A percentile compares a stretch with the other conserved stretches of the same genome.
Conservation (phyloP, 2,797 vertebrate species). For the Myoxocephalus aenaeus region DNA sequence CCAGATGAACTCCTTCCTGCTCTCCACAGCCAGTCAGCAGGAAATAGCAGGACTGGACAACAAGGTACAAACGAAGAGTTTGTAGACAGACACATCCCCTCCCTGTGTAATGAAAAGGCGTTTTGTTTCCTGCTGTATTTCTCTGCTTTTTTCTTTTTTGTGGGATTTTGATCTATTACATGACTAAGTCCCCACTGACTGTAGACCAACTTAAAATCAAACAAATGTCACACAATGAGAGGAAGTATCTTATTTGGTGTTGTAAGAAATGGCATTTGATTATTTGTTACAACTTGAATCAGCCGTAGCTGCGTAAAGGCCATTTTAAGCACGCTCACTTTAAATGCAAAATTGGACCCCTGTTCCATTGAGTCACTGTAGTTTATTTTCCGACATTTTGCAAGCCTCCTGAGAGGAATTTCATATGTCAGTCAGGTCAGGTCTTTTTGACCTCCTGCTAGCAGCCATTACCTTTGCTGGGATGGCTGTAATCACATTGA, state of each 20-base stretch:
- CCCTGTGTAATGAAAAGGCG: background rate
- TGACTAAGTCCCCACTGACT: background rate
- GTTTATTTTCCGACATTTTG: background rate
- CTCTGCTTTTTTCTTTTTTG: background rate
- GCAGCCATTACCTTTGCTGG: conserved; percentile 42
- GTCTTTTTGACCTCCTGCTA: conserved; percentile 52
- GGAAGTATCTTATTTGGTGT: background rate
- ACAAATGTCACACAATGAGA: background rate
- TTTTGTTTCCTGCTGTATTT: conserved; percentile 10
- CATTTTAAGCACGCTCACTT: background rate
- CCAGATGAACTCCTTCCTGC: conserved; percentile 99
- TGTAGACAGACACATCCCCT: background rate
- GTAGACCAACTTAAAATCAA: background rate
- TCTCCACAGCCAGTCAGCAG: conserved; percentile 98
- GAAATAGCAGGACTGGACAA: conserved; percentile 98
- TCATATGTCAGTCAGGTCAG: conserved; percentile 43
- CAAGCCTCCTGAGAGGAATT: conserved; percentile 34
- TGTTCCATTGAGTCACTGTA: background rate
- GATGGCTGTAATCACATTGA: conserved; percentile 55
- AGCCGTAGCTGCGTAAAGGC: background rate
- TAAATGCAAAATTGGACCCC: background rate
- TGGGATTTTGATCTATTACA: conserved; percentile 7
- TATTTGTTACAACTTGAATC: background rate
- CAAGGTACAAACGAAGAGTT: conserved; percentile 85
- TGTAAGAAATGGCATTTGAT: background rate